Evolutionary conservation across 2,888 invertebrate genomes (phyloP), one percentile per base, ranked within the genome.

Genomic region (Allacma fusca): DNA sequence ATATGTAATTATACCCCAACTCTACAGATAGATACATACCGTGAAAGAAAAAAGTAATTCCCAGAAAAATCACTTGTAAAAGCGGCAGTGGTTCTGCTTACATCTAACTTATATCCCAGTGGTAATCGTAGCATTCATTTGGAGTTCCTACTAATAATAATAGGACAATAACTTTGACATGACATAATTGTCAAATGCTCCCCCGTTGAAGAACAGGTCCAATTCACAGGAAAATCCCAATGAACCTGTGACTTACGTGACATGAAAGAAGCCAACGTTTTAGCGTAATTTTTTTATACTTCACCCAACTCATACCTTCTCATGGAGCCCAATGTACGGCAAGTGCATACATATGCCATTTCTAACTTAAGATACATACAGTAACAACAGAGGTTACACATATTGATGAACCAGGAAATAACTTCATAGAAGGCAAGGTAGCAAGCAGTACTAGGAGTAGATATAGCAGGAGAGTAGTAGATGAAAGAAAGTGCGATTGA

Each of bases 231-330:
- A 68, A 68, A 71, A n/a, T 29, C 19, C 57, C 19, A 71, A 72
- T 40, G 72, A 62, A 57, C n/a, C 34, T 34, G 40, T 72, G 72
- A 62, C 72, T 34, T 72, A 62, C 34, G 40, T 72, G 72, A 62
- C 72, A 62, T 72, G 72, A 72, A 72, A 72, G 72, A 71, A 40
- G 23, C 72, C n/a, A 59, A 72, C 57, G 59, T 72, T 34, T 34
- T 50, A 50, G 16, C n/a, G 34, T 13, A 62, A 29, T 29, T 59
- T 59, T 59, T 65, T 24, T 57, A 28, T 29, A n/a, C 28, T 68
- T 72, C 29, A 59, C 34, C 62, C 62, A n/a, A 28, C 29, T 50
- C 50, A 50, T 50, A 12, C 2, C n/a, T 50, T 50, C 50, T 50
- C 50, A 50, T 50, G 16, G 19, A 50, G 50, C n/a, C 19, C 34